Evolutionary conservation across 2,113 vertebrate genomes (phyloP).

Genomic region (Xiphophorus hellerii): DNA sequence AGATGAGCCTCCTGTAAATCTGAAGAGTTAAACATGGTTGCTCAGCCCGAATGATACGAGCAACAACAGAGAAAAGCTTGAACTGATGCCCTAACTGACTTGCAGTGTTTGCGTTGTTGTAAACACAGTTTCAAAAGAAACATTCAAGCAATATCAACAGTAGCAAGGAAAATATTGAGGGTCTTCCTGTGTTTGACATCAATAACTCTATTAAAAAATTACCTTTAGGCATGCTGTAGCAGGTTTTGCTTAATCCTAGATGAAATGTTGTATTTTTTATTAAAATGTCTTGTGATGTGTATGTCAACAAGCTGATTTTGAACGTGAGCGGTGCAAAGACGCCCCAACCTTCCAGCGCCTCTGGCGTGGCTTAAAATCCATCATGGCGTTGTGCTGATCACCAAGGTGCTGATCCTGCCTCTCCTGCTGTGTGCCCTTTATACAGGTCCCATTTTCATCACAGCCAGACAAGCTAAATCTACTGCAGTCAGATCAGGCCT

Average conservation of each 20-base stretch:
- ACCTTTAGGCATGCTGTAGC: not conserved
- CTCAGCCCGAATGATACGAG: conserved; percentile 15
- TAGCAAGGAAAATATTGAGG: not conserved
- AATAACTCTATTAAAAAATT: not conserved
- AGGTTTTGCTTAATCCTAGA: conserved; percentile 9
- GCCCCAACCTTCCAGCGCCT: conserved; percentile 31
- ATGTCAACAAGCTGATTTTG: conserved; percentile 16
- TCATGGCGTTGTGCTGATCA: conserved; percentile 47
- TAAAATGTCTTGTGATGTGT: not conserved
- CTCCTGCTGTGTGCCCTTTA: conserved; percentile 69
- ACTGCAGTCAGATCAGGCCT: conserved; percentile 54
- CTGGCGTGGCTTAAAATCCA: conserved; percentile 39
- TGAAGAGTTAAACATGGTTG: not conserved
- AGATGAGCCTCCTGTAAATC: conserved; percentile 51
- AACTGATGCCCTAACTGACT: conserved; percentile 2
- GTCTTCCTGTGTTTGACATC: conserved; percentile 3
- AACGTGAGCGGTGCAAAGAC: conserved; percentile 40
- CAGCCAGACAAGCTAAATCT: conserved; percentile 71
- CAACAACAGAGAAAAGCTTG: conserved; percentile 1
- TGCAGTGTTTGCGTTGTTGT: not conserved
- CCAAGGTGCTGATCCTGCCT: conserved; percentile 52
- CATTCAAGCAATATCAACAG: not conserved
- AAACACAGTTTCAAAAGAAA: not conserved
- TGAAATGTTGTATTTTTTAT: not conserved
- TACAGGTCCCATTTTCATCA: conserved; percentile 71